phyloP scores from a whole-genome alignment of 2,113 vertebrate species.

The Heloderma charlesbogerti region DNA sequence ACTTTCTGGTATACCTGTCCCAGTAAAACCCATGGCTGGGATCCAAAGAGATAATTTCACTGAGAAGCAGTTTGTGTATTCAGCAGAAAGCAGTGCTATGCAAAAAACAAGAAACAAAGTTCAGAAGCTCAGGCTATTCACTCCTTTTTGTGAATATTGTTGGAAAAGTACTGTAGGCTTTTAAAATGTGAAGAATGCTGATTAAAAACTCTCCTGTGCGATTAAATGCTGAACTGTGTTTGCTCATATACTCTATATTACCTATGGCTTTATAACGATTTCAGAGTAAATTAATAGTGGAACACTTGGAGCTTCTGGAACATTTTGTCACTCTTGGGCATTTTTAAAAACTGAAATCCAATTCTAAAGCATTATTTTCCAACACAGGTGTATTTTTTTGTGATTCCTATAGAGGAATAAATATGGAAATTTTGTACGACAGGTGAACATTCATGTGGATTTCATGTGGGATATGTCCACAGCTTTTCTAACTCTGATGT shows the following conservation, averaged over 20 bases:
- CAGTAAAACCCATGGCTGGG: background rate
- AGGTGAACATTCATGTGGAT: background rate
- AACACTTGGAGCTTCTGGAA: background rate
- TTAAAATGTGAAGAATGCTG: background rate
- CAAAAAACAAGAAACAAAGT: background rate
- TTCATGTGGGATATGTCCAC: background rate
- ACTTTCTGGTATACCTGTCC: background rate
- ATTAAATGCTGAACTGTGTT: background rate
- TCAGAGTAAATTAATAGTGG: background rate
- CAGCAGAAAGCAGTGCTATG: background rate
- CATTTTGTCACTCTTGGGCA: background rate
- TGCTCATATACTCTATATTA: background rate
- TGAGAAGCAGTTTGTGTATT: background rate
- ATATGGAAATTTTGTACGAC: background rate
- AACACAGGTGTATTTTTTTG: background rate
- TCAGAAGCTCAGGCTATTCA: background rate
- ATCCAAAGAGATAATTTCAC: background rate
- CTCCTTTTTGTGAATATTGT: background rate
- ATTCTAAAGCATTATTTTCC: background rate
- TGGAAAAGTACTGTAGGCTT: background rate
- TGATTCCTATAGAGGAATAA: background rate
- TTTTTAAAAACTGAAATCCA: background rate
- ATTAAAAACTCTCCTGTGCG: background rate
- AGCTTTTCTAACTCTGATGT: background rate
- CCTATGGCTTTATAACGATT: background rate